These are phyloP conservation scores for Colostygia pectinataria DNA, from an alignment of 2,888 invertebrate genomes.

Conservation along the genomic window DNA sequence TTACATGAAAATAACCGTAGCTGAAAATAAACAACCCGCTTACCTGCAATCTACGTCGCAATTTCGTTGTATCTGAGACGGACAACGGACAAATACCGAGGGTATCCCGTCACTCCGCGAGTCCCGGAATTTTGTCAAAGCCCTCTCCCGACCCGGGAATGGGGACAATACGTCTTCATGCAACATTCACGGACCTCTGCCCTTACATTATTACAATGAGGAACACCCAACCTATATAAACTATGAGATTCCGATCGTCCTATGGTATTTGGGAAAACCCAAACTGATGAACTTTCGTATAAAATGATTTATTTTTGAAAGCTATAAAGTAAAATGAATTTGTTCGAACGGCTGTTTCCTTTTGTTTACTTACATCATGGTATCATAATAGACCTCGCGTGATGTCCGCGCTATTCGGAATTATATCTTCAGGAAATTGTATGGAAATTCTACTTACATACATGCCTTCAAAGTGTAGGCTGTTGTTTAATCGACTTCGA, in stretches of 20 bases:
- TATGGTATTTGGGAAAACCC: constrained; percentile 33
- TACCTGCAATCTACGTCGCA: constrained; percentile 28
- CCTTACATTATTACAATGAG: constrained; percentile 61
- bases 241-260: constrained; percentile 56
- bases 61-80: constrained; percentile 35
- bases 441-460: constrained; percentile 36
- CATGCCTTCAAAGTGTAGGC: constrained; percentile 38
- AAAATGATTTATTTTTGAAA: constrained; percentile 31
- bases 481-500: constrained; percentile 43
- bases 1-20: constrained; percentile 14
- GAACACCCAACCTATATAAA: constrained; percentile 55
- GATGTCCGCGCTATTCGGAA: too few species aligned
- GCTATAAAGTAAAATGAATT: neutral
- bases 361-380: too few species aligned
- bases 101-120: constrained; percentile 31
- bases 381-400: too few species aligned
- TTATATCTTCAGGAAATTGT: constrained; percentile 46
- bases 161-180: constrained; percentile 69
- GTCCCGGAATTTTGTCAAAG: constrained; percentile 68
- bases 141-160: constrained; percentile 55
- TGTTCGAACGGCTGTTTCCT: constrained; percentile 56
- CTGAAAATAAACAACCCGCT: constrained; percentile 26
- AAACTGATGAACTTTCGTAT: constrained; percentile 33
- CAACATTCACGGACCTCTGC: constrained; percentile 63
- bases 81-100: constrained; percentile 29